Conservation (phyloP, 2,797 vertebrate species). For the Diplodus puntazzo region DNA sequence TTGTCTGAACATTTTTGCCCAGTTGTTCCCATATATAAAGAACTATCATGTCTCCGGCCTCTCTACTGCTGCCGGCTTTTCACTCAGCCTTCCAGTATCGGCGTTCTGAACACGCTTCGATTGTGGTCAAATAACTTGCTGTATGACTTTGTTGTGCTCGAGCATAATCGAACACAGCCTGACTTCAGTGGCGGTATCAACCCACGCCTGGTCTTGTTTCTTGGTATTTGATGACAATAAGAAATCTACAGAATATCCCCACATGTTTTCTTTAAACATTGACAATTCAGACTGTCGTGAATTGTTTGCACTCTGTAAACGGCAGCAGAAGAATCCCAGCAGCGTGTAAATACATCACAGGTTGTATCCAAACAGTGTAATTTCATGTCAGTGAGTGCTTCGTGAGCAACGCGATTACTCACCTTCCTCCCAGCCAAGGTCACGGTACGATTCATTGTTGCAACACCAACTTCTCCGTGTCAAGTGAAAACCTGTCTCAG, state of each 20-base stretch:
- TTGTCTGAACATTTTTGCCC: background rate
- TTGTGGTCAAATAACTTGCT: background rate
- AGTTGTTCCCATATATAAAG: background rate
- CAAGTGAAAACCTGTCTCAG: background rate
- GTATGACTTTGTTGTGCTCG: background rate
- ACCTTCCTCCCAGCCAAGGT: slow-evolving; percentile 2
- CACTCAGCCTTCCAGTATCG: background rate
- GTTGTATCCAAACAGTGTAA: slow-evolving; percentile 31
- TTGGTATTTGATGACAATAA: background rate
- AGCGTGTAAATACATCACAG: slow-evolving; percentile 27
- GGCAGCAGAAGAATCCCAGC: background rate
- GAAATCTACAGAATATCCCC: background rate
- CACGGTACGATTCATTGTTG: background rate
- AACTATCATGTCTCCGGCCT: background rate
- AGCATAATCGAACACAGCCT: background rate
- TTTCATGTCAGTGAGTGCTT: slow-evolving; percentile 3
- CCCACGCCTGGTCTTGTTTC: background rate
- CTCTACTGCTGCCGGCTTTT: background rate
- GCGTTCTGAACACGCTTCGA: background rate
- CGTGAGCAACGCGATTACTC: slow-evolving; percentile 26
- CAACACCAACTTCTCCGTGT: background rate
- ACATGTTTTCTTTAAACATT: background rate
- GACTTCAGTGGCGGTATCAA: background rate
- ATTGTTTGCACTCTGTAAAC: background rate
- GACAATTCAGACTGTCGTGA: background rate